phyloP scores from a whole-genome alignment of 2,888 invertebrate species.

The Branchellion lobata region DNA sequence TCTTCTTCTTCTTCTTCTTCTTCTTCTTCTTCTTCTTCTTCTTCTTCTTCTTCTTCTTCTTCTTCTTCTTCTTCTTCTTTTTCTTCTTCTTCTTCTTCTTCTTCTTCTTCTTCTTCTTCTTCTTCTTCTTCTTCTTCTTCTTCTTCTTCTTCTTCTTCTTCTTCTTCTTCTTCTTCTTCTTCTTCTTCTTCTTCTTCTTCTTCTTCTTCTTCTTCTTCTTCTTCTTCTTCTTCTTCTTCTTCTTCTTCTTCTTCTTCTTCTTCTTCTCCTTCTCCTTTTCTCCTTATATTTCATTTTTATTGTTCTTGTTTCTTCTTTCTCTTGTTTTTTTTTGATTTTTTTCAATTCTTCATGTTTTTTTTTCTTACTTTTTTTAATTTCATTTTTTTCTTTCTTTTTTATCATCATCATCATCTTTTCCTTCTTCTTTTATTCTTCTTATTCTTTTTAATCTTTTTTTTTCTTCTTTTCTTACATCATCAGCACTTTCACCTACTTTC shows the following conservation, averaged over 20 bases:
- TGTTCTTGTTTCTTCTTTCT: too few relatives aligned
- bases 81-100: conserved; percentile 16
- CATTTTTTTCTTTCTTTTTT: not conserved
- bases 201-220: not conserved
- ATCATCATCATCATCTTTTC: not conserved
- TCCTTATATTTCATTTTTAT: conserved; percentile 75
- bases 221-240: not conserved
- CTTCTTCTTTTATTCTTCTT: conserved; percentile 12
- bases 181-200: conserved; percentile 25
- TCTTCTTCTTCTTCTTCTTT: not conserved
- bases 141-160: not conserved
- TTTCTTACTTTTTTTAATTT: not conserved
- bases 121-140: conserved; percentile 13
- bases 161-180: not conserved
- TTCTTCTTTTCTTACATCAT: not conserved
- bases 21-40: not conserved
- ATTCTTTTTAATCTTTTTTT: not conserved
- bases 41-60: not conserved
- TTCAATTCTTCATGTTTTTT: not conserved
- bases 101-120: conserved; percentile 26
- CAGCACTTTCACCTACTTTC: not conserved
- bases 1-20: not conserved
- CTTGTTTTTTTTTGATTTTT: not conserved
- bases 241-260: not conserved
- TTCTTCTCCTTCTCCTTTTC: not conserved